These are phyloP conservation scores for Thysanoteuthis rhombus DNA, from an alignment of 2,888 invertebrate genomes.

Conservation along the genomic window DNA sequence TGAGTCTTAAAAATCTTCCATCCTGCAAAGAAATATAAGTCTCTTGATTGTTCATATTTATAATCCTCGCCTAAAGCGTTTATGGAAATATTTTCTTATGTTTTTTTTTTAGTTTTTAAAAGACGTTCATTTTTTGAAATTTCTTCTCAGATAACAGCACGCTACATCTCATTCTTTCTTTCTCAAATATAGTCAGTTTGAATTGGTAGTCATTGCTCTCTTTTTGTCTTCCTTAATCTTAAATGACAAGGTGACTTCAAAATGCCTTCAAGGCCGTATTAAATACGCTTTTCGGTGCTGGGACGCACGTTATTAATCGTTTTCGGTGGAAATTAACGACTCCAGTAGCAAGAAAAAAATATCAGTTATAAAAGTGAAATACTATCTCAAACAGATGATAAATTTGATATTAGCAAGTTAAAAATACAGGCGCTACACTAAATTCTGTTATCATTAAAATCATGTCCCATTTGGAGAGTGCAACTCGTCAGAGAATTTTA, in stretches of 20 bases:
- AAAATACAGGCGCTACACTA: too few species aligned
- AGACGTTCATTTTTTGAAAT: background rate
- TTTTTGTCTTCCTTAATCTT: background rate
- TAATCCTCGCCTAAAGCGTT: background rate
- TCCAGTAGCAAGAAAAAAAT: background rate
- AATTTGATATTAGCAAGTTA: too few species aligned
- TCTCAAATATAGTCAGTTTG: background rate
- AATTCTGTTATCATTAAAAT: too few species aligned
- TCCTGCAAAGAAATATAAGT: background rate
- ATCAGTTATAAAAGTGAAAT: too few species aligned
- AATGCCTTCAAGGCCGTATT: background rate
- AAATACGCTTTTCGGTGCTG: background rate
- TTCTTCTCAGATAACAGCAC: background rate
- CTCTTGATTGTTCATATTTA: background rate
- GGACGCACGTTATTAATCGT: background rate
- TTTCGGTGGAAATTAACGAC: background rate
- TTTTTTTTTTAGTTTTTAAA: background rate
- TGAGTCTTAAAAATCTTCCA: background rate
- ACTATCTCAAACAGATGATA: too few species aligned
- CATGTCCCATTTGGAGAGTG: too few species aligned
- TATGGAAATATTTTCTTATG: background rate
- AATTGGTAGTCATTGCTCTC: background rate
- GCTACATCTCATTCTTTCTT: background rate
- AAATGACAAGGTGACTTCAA: background rate
- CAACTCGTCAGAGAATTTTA: too few species aligned